Conservation (phyloP, 2,888 invertebrate genomes). For the Microplitis manilae region DNA sequence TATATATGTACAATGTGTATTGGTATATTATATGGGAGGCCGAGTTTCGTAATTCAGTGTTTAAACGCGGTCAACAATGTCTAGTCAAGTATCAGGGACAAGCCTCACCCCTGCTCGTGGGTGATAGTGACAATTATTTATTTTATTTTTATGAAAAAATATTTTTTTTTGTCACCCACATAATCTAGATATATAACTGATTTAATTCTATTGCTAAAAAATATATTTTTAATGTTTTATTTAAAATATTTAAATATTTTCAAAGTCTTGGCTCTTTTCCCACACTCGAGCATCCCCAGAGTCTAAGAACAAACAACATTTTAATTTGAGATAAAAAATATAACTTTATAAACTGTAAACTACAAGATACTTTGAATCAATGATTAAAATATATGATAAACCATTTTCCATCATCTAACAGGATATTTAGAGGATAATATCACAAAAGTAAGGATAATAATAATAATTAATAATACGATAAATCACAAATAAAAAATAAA, state of each 20-base stretch:
- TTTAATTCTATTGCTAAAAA: no score
- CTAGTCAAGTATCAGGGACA: constrained; percentile 25
- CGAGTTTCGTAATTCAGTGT: constrained; percentile 43
- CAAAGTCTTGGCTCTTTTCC: no score
- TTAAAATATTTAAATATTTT: no score
- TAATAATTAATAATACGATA: neutral
- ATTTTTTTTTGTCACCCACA: neutral
- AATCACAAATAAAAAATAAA: neutral
- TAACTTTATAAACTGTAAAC: no score
- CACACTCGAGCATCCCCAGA: no score
- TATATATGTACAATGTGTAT: constrained; percentile 11
- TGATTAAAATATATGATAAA: neutral
- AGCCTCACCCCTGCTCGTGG: constrained; percentile 41
- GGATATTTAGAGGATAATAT: neutral
- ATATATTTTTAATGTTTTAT: no score
- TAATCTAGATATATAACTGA: neutral
- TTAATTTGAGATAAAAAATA: no score
- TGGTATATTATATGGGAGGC: constrained; percentile 41
- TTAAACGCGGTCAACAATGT: constrained; percentile 42
- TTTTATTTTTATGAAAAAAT: constrained; percentile 5
- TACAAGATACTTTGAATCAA: neutral
- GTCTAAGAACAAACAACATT: no score
- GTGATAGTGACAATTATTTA: constrained; percentile 23
- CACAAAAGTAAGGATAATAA: neutral
- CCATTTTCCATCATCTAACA: neutral